Evolutionary conservation across 2,888 invertebrate species (phyloP).

Genomic region (Agrotis ipsilon): DNA sequence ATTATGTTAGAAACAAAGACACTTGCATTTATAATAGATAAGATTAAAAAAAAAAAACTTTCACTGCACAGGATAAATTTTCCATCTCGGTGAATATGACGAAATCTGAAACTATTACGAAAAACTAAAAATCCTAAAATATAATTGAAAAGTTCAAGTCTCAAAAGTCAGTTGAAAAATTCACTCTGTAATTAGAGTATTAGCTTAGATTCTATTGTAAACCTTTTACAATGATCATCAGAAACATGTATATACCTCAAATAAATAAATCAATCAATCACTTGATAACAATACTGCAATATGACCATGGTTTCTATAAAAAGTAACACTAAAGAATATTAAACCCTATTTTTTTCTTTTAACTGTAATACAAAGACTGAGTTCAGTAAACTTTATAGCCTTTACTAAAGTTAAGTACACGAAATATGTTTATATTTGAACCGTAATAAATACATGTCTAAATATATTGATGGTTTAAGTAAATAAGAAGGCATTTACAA

Average conservation of each 20-base stretch:
- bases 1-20: no score
- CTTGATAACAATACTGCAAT: background rate
- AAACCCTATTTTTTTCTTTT: slow-evolving; percentile 14
- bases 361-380: slow-evolving; percentile 1
- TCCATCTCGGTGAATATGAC: no score
- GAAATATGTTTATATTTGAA: slow-evolving; percentile 22
- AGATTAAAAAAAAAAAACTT: no score
- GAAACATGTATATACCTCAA: background rate
- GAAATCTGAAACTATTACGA: no score
- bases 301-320: slow-evolving; percentile 8
- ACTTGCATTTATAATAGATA: no score
- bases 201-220: background rate
- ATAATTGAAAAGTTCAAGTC: no score
- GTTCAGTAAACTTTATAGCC: slow-evolving; percentile 33
- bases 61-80: no score
- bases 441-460: background rate
- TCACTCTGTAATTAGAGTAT: no score
- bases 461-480: background rate
- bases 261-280: background rate
- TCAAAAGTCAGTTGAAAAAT: no score
- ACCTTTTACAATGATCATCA: background rate
- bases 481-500: slow-evolving; percentile 2
- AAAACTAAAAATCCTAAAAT: no score
- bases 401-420: background rate
- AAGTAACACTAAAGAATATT: slow-evolving; percentile 7